Conservation (phyloP, 2,113 vertebrate species). For the Microcebus lehilahytsara region DNA sequence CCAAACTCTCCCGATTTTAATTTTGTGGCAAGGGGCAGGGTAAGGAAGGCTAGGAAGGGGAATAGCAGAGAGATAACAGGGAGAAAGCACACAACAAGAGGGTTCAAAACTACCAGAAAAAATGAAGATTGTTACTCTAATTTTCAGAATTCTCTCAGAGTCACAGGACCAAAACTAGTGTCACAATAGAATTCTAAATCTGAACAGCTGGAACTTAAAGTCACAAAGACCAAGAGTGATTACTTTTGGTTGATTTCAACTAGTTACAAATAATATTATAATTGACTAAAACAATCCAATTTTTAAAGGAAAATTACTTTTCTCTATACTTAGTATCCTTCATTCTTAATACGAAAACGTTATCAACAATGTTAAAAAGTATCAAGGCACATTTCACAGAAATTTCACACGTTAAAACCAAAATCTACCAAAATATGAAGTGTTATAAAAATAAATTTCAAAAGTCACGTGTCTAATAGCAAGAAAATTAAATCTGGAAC, state of each 20-base stretch:
- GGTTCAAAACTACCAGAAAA: background rate
- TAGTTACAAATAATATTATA: background rate
- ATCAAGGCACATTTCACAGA: background rate
- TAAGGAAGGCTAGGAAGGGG: background rate
- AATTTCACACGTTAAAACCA: background rate
- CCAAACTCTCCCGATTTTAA: background rate
- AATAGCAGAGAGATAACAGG: background rate
- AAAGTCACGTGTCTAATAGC: background rate
- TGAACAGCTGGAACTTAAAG: background rate
- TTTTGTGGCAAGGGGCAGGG: background rate
- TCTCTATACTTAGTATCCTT: background rate
- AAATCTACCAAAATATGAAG: background rate
- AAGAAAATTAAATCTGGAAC: slow-evolving; percentile 12
- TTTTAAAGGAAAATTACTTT: background rate
- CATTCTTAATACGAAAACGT: background rate
- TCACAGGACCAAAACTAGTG: background rate
- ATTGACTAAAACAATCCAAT: background rate
- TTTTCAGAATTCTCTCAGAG: slow-evolving; percentile 38
- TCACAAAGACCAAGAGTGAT: background rate
- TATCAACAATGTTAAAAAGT: background rate
- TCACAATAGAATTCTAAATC: slow-evolving; percentile 34
- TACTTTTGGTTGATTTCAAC: background rate
- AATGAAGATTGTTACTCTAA: background rate
- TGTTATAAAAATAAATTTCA: slow-evolving; percentile 4
- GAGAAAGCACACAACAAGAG: background rate